Evolutionary conservation across 2,113 vertebrate genomes (phyloP), one percentile per base, ranked within the genome.

Genomic region (Eclectus roratus): DNA sequence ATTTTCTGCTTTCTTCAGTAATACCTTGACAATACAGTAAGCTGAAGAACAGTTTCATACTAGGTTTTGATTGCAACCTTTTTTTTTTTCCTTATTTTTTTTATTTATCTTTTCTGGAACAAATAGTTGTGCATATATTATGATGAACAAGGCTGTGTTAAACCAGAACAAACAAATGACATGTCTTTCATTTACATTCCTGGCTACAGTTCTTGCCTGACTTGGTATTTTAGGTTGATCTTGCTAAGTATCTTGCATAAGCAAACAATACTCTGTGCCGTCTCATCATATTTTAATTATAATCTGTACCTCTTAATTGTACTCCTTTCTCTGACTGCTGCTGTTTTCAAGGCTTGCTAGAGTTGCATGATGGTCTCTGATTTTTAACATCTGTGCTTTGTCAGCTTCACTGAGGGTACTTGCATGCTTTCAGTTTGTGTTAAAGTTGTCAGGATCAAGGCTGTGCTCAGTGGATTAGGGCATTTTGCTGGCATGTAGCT

Each of bases 251-350:
- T 81, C 85, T 93, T 87, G 55, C 11, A 1, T 74, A 87, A 89
- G 65, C 41, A 73, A 81, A 87, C 65, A 39, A 81, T 92, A 58
- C 43, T 68, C 23, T 49, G 5, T 81, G 41, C 65, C 35, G 12
- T 94, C 55, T 94, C 82, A 91, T 89, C 69, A 11, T 78, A 39
- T 70, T 88, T 74, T 96, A 84, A 78, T 88, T 91, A 44, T 66
- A 74, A 78, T 88, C 55, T 60, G 2, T 56, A 61, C 13, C 39
- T 93, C 0, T 0, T 85, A 84, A 47, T 74, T 86, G 56, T 47
- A 27, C 33, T 83, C 33, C 29, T 53, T 85, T 89, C 39, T 73
- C 39, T 65, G 76, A 9, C 44, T 80, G 60, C 50, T 90, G 69
- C 58, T 88, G 39, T 52, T 88, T 71, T 76, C 46, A 72, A 56